These are phyloP conservation scores for Oreohelix idahoensis DNA, from an alignment of 1,140 invertebrate genomes.

Conservation along the genomic window DNA sequence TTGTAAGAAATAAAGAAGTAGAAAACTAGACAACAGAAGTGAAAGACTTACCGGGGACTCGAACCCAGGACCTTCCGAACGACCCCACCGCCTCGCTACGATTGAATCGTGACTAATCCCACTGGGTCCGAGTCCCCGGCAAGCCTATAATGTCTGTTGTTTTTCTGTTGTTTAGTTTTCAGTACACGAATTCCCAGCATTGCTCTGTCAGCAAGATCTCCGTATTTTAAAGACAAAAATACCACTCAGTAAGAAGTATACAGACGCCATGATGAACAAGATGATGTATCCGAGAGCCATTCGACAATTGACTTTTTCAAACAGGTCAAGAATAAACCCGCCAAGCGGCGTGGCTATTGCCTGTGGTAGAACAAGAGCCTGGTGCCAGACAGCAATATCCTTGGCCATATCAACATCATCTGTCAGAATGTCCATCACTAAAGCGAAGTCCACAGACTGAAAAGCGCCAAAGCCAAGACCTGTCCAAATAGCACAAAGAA, in stretches of 20 bases:
- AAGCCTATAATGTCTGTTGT: too few relatives aligned
- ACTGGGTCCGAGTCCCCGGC: too few relatives aligned
- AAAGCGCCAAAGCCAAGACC: conserved; percentile 71
- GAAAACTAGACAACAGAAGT: too few relatives aligned
- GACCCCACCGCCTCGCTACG: too few relatives aligned
- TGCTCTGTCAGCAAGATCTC: conserved; percentile 42
- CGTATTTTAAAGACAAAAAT: conserved; percentile 66
- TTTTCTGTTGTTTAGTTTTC: too few relatives aligned
- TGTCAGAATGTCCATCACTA: conserved; percentile 71
- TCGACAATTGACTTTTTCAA: conserved; percentile 68
- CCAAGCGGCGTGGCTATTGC: conserved; percentile 70
- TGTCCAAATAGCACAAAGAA: too few relatives aligned
- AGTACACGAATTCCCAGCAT: too few relatives aligned
- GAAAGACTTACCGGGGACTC: too few relatives aligned
- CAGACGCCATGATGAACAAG: conserved; percentile 64
- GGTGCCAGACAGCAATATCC: conserved; percentile 72
- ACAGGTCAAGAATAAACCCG: conserved; percentile 67
- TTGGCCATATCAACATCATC: conserved; percentile 68
- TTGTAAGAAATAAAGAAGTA: too few relatives aligned
- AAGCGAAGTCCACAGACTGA: conserved; percentile 70
- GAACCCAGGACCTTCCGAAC: too few relatives aligned
- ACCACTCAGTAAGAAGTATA: conserved; percentile 68
- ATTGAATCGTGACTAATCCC: too few relatives aligned
- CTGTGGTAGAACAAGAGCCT: conserved; percentile 69
- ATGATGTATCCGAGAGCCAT: conserved; percentile 70